Conservation (phyloP, 2,888 invertebrate genomes). For the Morpho deidamia region DNA sequence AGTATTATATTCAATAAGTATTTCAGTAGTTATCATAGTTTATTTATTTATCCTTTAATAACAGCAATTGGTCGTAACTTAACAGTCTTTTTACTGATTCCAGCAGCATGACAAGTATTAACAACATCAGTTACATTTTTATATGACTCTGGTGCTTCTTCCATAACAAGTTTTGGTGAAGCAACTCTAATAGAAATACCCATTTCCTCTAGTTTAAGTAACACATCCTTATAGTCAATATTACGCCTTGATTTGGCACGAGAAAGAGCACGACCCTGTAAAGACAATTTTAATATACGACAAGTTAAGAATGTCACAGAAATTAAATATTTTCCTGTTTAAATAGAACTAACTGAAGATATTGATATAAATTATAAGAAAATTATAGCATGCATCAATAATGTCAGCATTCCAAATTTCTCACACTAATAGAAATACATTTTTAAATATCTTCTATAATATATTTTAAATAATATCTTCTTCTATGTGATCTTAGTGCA, state of each 20-base stretch:
- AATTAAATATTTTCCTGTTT: no score
- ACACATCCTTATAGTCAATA: conserved; percentile 94
- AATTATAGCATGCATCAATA: no score
- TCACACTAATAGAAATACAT: no score
- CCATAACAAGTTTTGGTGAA: conserved; percentile 99
- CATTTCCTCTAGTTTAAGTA: conserved; percentile 87
- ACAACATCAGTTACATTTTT: conserved; percentile 99
- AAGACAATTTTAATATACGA: conserved; percentile 30
- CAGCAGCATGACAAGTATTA: conserved; percentile 97
- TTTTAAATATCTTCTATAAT: no score
- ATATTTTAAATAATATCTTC: no score
- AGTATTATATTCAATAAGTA: no score
- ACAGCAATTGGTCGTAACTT: conserved; percentile 98
- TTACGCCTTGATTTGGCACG: conserved; percentile 98
- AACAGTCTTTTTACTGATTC: conserved; percentile 97
- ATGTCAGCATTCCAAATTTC: no score
- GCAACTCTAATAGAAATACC: conserved; percentile 98
- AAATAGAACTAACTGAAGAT: no score
- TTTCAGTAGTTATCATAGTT: background rate
- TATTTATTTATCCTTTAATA: conserved; percentile 86
- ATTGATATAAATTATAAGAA: no score
- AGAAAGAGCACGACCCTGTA: conserved; percentile 95
- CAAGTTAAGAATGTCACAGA: no score
- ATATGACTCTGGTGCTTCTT: conserved; percentile 99
- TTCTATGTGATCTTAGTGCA: no score